Conservation (phyloP, 92 coral and sea anemone genomes). For the Siderastrea radians region DNA sequence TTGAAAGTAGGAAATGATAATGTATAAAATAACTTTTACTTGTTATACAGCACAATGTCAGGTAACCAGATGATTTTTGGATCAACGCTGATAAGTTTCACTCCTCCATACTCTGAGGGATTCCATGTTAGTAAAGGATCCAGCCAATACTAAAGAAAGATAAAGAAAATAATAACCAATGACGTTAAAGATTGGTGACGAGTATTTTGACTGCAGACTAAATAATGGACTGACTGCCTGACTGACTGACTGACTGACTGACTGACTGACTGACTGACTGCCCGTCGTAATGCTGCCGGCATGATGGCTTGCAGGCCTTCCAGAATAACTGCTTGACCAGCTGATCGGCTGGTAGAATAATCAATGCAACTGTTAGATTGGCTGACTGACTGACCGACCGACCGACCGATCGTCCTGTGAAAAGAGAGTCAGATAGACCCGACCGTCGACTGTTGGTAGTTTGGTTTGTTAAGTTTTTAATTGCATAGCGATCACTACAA, state of each 20-base stretch:
- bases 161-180: background rate
- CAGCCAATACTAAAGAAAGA: slow-evolving; percentile 71
- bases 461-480: too few species aligned
- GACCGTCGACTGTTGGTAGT: too few species aligned
- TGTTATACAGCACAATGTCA: slow-evolving; percentile 89
- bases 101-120: slow-evolving; percentile 73
- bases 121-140: slow-evolving; percentile 84
- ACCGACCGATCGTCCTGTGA: too few species aligned
- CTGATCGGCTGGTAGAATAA: background rate
- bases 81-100: slow-evolving; percentile 60
- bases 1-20: background rate
- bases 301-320: background rate
- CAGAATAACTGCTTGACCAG: background rate
- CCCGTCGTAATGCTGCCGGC: too few species aligned
- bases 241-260: background rate
- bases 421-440: too few species aligned
- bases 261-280: background rate
- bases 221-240: background rate
- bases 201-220: background rate
- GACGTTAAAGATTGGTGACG: background rate
- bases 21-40: slow-evolving; percentile 53
- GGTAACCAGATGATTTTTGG: slow-evolving; percentile 88
- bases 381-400: too few species aligned
- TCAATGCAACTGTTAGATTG: too few species aligned
- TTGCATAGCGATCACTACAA: too few species aligned